These are phyloP conservation scores for Argyrosomus japonicus DNA, from an alignment of 2,113 vertebrate species.

Conservation along the genomic window DNA sequence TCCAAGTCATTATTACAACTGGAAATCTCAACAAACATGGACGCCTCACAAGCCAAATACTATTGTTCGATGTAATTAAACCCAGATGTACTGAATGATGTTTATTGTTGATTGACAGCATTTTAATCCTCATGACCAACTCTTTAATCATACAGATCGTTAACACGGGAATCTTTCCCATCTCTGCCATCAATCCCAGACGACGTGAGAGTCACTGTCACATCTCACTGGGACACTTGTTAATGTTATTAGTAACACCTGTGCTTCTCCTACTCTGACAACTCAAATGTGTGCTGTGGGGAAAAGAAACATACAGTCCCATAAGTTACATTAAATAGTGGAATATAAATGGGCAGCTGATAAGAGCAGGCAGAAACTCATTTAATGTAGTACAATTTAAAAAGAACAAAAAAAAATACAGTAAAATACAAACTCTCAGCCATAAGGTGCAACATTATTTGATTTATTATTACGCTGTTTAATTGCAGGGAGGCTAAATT, in stretches of 20 bases:
- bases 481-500: constrained; percentile 3
- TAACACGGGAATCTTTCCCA: too few relatives aligned
- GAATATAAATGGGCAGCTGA: not conserved
- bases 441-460: not conserved
- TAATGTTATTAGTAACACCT: not conserved
- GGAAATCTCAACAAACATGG: not conserved
- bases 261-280: not conserved
- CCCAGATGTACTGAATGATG: not conserved
- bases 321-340: not conserved
- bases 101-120: not conserved
- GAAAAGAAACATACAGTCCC: not conserved
- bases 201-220: too few relatives aligned
- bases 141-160: too few relatives aligned
- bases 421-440: not conserved
- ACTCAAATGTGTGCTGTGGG: not conserved
- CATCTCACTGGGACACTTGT: not conserved
- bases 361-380: not conserved
- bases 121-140: not conserved
- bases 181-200: too few relatives aligned
- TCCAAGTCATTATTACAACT: too few relatives aligned
- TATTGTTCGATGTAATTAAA: not conserved
- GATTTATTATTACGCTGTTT: not conserved
- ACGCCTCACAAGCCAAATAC: not conserved
- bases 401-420: too few relatives aligned
- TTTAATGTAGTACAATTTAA: not conserved